A percentile compares a stretch with the other conserved stretches of the same genome.
Evolutionary conservation across 2,888 invertebrate species (phyloP).

Genomic region (Thymelicus lineola): DNA sequence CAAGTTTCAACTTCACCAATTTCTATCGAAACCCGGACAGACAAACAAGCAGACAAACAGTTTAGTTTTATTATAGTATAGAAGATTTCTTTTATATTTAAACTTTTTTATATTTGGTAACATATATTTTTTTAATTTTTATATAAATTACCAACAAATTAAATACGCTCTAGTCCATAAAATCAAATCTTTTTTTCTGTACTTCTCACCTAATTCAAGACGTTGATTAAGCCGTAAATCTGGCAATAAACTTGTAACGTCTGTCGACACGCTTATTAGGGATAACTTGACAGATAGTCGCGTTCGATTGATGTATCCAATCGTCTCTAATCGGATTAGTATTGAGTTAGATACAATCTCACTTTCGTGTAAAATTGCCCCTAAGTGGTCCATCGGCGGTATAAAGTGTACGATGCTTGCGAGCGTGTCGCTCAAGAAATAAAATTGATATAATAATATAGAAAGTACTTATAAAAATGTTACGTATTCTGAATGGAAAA

Average conservation of each 20-base stretch:
- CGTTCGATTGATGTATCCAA: slow-evolving; percentile 17
- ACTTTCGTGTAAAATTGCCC: slow-evolving; percentile 22
- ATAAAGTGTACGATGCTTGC: not conserved
- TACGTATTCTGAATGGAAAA: too few relatives aligned
- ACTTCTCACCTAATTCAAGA: not conserved
- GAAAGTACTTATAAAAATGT: too few relatives aligned
- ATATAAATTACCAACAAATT: too few relatives aligned
- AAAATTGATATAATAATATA: too few relatives aligned
- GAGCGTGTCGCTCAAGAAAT: not conserved
- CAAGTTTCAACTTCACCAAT: too few relatives aligned
- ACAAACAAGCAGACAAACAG: too few relatives aligned
- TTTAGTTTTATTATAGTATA: too few relatives aligned
- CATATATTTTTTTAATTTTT: too few relatives aligned
- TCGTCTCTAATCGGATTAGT: slow-evolving; percentile 33
- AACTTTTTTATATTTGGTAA: too few relatives aligned
- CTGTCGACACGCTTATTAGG: slow-evolving; percentile 21
- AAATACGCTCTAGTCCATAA: not conserved
- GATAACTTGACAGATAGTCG: slow-evolving; percentile 7
- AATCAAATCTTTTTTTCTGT: not conserved
- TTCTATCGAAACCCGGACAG: too few relatives aligned
- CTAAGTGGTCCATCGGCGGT: slow-evolving; percentile 22
- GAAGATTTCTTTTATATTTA: too few relatives aligned
- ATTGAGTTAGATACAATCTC: slow-evolving; percentile 28
- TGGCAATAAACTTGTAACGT: slow-evolving; percentile 13
- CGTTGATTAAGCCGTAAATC: slow-evolving; percentile 5